Evolutionary conservation across 2,113 vertebrate genomes (phyloP).

Genomic region (Arizona elegans): DNA sequence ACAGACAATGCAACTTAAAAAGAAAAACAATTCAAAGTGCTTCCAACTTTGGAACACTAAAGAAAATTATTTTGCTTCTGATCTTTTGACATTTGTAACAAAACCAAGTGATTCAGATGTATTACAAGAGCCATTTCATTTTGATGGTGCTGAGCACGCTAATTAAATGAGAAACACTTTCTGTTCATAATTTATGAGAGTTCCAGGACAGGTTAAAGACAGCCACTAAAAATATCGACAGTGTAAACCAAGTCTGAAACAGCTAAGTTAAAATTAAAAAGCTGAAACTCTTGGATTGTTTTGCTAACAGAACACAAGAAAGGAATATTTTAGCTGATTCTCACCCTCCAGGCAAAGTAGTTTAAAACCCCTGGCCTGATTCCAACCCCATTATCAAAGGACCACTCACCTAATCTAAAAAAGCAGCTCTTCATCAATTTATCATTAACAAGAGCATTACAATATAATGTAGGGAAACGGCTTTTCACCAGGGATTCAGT

Average conservation of each 20-base stretch:
- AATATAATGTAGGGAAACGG: constrained; percentile 78
- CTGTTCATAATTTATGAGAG: constrained; percentile 67
- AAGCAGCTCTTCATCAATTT: constrained; percentile 89
- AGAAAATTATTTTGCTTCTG: constrained; percentile 57
- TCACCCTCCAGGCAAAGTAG: constrained; percentile 77
- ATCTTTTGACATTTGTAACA: constrained; percentile 56
- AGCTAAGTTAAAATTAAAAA: constrained; percentile 66
- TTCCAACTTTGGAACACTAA: constrained; percentile 47
- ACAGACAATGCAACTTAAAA: constrained; percentile 27
- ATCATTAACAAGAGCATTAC: constrained; percentile 90
- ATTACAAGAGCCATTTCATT: constrained; percentile 51
- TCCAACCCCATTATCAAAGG: constrained; percentile 88
- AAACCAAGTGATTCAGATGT: constrained; percentile 49
- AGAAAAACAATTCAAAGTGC: constrained; percentile 46
- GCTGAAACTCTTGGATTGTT: constrained; percentile 62
- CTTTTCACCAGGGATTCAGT: constrained; percentile 77
- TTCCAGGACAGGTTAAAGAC: constrained; percentile 44
- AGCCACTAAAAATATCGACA: constrained; percentile 57
- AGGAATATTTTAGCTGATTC: constrained; percentile 78
- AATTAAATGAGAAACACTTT: constrained; percentile 63
- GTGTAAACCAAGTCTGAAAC: constrained; percentile 38
- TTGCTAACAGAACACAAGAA: constrained; percentile 62
- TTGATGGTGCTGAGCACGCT: constrained; percentile 57
- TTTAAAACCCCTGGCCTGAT: constrained; percentile 79
- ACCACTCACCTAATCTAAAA: constrained; percentile 84